These are phyloP conservation scores for Otis tarda DNA, from an alignment of 2,113 vertebrate genomes.

Conservation along the genomic window DNA sequence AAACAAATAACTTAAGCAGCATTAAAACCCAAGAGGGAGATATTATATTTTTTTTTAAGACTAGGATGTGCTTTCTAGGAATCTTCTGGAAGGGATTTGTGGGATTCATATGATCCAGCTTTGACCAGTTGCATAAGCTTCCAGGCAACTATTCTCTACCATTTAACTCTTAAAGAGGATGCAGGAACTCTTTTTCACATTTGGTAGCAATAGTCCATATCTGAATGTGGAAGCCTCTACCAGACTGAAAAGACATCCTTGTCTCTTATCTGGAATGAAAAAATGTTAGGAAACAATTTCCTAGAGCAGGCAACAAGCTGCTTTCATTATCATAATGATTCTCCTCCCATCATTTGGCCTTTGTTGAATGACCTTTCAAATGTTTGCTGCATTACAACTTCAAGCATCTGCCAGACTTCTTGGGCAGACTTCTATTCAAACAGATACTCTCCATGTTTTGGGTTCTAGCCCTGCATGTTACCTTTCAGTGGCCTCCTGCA, in stretches of 20 bases:
- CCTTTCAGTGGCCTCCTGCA: background rate
- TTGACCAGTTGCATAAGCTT: slow-evolving; percentile 46
- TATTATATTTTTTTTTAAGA: background rate
- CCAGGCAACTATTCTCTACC: background rate
- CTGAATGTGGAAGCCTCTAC: background rate
- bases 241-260: background rate
- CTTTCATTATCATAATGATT: background rate
- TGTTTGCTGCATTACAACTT: background rate
- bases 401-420: background rate
- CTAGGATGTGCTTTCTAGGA: slow-evolving; percentile 58
- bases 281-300: background rate
- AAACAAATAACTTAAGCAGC: slow-evolving; percentile 49
- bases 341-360: background rate
- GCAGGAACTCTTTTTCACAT: background rate
- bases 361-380: background rate
- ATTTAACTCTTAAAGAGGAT: background rate
- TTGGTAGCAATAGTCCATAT: background rate
- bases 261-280: background rate
- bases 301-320: background rate
- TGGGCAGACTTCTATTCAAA: background rate
- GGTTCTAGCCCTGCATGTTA: background rate
- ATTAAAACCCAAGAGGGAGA: slow-evolving; percentile 39
- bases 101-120: slow-evolving; percentile 23
- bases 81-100: slow-evolving; percentile 33
- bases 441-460: background rate